phyloP scores from a whole-genome alignment of 2,888 invertebrate genomes.

The Dasypolia templi region DNA sequence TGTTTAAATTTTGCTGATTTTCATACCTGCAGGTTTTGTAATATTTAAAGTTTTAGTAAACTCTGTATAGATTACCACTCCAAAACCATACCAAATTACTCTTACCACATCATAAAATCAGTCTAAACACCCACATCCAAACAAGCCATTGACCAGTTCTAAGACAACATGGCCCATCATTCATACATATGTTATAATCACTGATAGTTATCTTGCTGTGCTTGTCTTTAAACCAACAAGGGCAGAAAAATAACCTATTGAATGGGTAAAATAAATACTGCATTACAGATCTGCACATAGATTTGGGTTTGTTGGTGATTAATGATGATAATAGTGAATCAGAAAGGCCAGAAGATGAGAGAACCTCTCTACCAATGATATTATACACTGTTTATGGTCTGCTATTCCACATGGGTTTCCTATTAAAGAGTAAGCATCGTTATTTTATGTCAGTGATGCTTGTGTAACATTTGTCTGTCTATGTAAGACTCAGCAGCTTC shows the following conservation, averaged over 20 bases:
- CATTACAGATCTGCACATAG: constrained; percentile 88
- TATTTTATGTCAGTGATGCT: constrained; percentile 71
- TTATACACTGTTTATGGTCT: constrained; percentile 88
- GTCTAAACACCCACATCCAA: background rate
- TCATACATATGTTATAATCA: constrained; percentile 18
- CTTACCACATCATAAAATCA: background rate
- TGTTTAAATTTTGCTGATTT: background rate
- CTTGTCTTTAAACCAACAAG: constrained; percentile 26
- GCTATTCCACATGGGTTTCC: constrained; percentile 88
- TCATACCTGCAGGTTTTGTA: background rate
- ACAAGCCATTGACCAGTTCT: constrained; percentile 9
- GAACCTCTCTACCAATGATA: constrained; percentile 85
- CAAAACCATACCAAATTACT: no score
- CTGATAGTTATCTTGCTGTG: constrained; percentile 17
- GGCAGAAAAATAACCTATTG: constrained; percentile 4
- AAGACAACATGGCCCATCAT: constrained; percentile 11
- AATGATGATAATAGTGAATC: constrained; percentile 79
- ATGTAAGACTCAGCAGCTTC: constrained; percentile 31
- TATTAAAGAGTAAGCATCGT: constrained; percentile 89
- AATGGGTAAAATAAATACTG: constrained; percentile 59
- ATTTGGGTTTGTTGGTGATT: constrained; percentile 85
- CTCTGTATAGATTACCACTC: no score
- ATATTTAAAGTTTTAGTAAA: background rate
- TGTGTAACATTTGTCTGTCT: constrained; percentile 54
- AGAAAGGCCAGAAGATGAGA: constrained; percentile 76